Evolutionary conservation across 2,797 vertebrate genomes (phyloP), one percentile per base, ranked within the genome.

Genomic region (Apogon talboti): DNA sequence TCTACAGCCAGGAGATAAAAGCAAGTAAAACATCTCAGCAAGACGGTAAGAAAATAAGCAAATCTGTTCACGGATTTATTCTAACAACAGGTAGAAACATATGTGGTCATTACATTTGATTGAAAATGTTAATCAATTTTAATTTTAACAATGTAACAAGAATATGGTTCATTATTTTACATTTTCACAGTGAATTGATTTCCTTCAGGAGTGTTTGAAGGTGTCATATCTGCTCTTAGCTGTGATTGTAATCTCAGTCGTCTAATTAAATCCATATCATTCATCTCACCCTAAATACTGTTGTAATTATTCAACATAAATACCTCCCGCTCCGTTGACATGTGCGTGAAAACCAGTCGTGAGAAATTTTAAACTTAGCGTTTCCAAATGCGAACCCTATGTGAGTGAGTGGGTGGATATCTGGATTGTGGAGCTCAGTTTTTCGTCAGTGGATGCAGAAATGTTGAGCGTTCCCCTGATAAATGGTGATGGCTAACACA

Each of bases 401-500:
- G 63, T 54, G 47, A 59, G 58, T 73, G 64, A 37, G 43, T 24
- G 49, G 41, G 67, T 58, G 74, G 37, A 69, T 63, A 75, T 77
- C 66, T 81, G 78, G 72, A 73, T 41, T 54, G 54, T 52, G 43
- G 37, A 46, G 47, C 49, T 33, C 69, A 75, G 75, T 37, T 53
- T 71, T 85, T 89, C 16, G 1, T 86, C 71, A 71, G 77, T 73
- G 58, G 77, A 89, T 87, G 73, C 69, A 81, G 68, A 89, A 89
- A 90, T 78, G 84, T 88, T 91, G 84, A 87, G 80, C 24, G 69
- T 62, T 90, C 90, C 91, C 85, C 54, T 82, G 92, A 91, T 51
- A 68, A 79, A 76, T 76, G 71, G 50, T 92, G 90, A 95, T 94
- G 77, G 66, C 70, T 90, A 85, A 89, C 85, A 91, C 93, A 94